Evolutionary conservation across 1,140 invertebrate species (phyloP).

Genomic region (Drosophila tsacasi): DNA sequence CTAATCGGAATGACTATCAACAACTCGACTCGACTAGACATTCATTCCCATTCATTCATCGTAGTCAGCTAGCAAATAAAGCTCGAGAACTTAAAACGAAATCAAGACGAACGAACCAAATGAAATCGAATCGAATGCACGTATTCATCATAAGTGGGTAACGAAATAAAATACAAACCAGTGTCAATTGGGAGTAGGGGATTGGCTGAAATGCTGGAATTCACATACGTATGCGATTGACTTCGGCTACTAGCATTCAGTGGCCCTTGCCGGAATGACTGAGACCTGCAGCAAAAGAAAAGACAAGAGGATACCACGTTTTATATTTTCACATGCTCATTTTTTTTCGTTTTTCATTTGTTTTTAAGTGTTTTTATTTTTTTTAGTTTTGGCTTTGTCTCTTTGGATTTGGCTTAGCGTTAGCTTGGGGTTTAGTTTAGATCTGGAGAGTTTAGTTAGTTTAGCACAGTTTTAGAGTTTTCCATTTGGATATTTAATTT

Average conservation of each 20-base stretch:
- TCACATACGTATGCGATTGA: slow-evolving; percentile 86
- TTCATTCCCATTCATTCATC: slow-evolving; percentile 47
- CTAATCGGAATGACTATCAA: slow-evolving; percentile 32
- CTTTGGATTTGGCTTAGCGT: slow-evolving; percentile 37
- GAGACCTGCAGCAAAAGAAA: slow-evolving; percentile 93
- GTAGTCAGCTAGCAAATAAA: slow-evolving; percentile 52
- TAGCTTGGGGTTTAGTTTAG: slow-evolving; percentile 23
- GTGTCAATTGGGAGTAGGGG: slow-evolving; percentile 92
- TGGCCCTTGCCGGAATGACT: slow-evolving; percentile 92
- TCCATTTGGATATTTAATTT: slow-evolving; percentile 19
- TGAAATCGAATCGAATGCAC: slow-evolving; percentile 53
- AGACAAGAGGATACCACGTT: slow-evolving; percentile 87
- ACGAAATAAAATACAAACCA: slow-evolving; percentile 87
- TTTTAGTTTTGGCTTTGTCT: slow-evolving; percentile 22
- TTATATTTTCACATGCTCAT: slow-evolving; percentile 84
- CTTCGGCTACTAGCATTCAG: slow-evolving; percentile 86
- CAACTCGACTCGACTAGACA: slow-evolving; percentile 63
- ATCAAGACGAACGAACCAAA: slow-evolving; percentile 55
- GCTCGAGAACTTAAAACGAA: slow-evolving; percentile 33
- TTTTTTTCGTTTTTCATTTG: slow-evolving; percentile 34
- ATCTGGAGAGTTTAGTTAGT: slow-evolving; percentile 26
- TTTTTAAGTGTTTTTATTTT: slow-evolving; percentile 30
- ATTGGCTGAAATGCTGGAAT: slow-evolving; percentile 92
- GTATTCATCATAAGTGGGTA: slow-evolving; percentile 45
- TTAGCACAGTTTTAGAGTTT: slow-evolving; percentile 51